Conservation (phyloP, 2,113 vertebrate species). For the Oreocharis arfaki region DNA sequence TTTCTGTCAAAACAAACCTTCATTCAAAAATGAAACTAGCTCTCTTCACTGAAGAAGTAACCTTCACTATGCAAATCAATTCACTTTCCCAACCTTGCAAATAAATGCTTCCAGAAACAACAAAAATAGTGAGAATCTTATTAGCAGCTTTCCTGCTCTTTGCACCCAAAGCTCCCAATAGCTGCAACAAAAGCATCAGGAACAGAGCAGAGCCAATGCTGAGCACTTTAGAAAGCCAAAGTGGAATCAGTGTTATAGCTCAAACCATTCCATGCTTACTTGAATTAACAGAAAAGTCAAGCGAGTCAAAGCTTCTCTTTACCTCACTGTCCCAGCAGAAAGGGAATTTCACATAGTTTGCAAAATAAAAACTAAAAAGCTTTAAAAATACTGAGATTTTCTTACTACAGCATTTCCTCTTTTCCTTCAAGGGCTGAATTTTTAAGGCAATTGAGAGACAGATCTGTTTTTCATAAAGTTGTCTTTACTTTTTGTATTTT, state of each 20-base stretch:
- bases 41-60: constrained; percentile 6
- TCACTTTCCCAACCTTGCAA: neutral
- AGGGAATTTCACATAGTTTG: neutral
- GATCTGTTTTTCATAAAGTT: neutral
- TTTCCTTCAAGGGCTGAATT: neutral
- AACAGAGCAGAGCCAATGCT: neutral
- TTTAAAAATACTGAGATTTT: neutral
- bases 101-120: neutral
- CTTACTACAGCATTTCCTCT: neutral
- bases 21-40: neutral
- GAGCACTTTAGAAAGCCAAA: neutral
- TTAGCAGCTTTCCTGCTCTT: neutral
- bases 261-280: neutral
- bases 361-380: neutral
- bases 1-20: constrained; percentile 38
- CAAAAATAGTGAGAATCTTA: neutral
- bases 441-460: neutral
- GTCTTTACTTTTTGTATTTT: neutral
- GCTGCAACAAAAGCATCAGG: neutral
- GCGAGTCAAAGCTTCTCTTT: neutral
- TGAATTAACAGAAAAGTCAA: neutral
- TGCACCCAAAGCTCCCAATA: neutral
- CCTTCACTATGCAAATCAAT: constrained; percentile 1
- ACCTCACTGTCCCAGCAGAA: neutral
- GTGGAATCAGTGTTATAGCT: neutral